Conservation (phyloP, 2,888 invertebrate genomes). For the Idaea aversata region DNA sequence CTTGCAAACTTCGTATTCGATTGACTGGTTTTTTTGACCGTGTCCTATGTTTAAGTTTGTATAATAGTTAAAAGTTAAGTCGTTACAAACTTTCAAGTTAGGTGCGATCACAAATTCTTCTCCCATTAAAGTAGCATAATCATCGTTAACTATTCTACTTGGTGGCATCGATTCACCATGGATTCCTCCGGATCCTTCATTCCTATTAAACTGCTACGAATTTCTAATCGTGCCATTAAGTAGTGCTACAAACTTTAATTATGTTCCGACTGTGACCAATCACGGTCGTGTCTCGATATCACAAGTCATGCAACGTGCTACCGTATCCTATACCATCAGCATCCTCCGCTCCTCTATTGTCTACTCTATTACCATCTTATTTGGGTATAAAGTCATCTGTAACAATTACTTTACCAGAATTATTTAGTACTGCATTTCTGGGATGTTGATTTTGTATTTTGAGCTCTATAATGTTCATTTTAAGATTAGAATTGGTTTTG, state of each 20-base stretch:
- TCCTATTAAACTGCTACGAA: constrained; percentile 77
- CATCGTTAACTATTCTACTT: constrained; percentile 29
- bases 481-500: constrained; percentile 41
- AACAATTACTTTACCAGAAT: constrained; percentile 40
- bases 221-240: constrained; percentile 76
- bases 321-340: constrained; percentile 63
- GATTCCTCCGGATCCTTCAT: constrained; percentile 75
- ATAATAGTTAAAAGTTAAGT: constrained; percentile 4
- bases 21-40: background rate
- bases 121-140: constrained; percentile 25
- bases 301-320: constrained; percentile 79
- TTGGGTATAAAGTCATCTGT: constrained; percentile 52
- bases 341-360: constrained; percentile 31
- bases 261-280: constrained; percentile 80
- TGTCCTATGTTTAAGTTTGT: background rate
- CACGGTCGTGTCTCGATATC: constrained; percentile 77
- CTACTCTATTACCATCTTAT: constrained; percentile 44
- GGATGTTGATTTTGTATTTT: constrained; percentile 53
- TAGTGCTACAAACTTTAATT: constrained; percentile 80
- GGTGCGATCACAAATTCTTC: constrained; percentile 15
- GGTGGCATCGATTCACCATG: constrained; percentile 57
- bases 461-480: constrained; percentile 46
- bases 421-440: constrained; percentile 55
- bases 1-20: too few species aligned
- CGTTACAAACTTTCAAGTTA: constrained; percentile 5